Evolutionary conservation across 2,113 vertebrate genomes (phyloP).

Genomic region (Nothocercus nigrocapillus): DNA sequence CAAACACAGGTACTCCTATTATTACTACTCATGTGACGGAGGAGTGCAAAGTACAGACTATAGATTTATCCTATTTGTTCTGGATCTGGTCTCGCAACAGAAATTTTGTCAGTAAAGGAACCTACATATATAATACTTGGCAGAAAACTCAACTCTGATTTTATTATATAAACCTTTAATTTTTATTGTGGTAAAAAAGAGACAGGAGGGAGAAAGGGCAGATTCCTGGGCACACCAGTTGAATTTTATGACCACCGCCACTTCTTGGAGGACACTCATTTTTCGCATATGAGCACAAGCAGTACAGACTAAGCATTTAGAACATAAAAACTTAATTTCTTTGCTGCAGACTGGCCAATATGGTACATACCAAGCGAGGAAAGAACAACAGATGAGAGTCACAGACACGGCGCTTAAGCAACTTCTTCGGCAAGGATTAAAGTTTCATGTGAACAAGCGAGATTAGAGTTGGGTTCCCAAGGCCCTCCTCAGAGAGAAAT

Average conservation of each 20-base stretch:
- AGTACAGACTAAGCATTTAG: neutral
- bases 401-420: constrained; percentile 53
- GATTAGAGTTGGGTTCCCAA: neutral
- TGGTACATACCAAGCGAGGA: neutral
- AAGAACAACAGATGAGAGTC: constrained; percentile 55
- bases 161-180: constrained; percentile 29
- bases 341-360: constrained; percentile 34
- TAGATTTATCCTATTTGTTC: neutral
- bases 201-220: neutral
- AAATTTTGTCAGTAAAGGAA: neutral
- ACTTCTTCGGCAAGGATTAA: constrained; percentile 8
- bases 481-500: neutral
- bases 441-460: constrained; percentile 22
- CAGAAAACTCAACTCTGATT: constrained; percentile 26
- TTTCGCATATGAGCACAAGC: neutral
- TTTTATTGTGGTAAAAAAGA: constrained; percentile 40
- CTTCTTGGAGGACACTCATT: neutral
- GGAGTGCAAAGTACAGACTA: neutral
- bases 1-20: neutral
- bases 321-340: neutral
- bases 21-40: neutral
- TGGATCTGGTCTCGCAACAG: neutral
- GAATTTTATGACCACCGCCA: neutral
- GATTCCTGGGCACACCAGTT: neutral
- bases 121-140: neutral